Conservation (phyloP, 2,113 vertebrate species). For the Caretta caretta region DNA sequence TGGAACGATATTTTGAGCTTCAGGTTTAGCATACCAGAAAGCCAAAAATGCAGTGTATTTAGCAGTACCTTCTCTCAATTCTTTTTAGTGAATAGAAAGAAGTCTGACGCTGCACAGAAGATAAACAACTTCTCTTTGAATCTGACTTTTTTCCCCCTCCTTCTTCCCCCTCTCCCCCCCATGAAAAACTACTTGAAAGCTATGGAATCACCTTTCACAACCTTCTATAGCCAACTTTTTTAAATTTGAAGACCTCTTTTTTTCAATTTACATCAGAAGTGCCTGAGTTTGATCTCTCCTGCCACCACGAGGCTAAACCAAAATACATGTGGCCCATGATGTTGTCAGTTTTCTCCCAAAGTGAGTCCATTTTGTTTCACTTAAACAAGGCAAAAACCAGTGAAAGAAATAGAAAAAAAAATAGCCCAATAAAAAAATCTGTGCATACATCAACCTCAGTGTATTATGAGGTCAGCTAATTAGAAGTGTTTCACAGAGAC, state of each 20-base stretch:
- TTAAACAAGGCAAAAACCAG: not conserved
- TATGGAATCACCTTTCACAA: conserved; percentile 7
- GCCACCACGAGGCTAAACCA: not conserved
- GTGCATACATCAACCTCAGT: not conserved
- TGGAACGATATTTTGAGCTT: not conserved
- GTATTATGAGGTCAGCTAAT: not conserved
- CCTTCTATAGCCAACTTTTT: not conserved
- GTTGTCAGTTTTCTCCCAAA: not conserved
- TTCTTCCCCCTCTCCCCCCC: too few species aligned
- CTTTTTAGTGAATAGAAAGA: not conserved
- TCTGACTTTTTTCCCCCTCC: too few species aligned
- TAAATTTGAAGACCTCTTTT: conserved; percentile 14
- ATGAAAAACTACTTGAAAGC: not conserved
- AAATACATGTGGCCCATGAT: not conserved
- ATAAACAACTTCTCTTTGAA: not conserved
- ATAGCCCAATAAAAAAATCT: conserved; percentile 1
- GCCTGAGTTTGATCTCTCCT: conserved; percentile 19
- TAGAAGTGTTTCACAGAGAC: conserved; percentile 28
- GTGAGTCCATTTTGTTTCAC: not conserved
- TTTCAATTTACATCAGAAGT: not conserved
- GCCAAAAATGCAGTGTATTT: accelerated
- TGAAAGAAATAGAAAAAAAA: not conserved
- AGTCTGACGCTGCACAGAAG: not conserved
- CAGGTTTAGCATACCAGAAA: not conserved
- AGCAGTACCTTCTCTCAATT: not conserved